Conservation (phyloP, 2,797 vertebrate species). For the Liasis olivaceus region DNA sequence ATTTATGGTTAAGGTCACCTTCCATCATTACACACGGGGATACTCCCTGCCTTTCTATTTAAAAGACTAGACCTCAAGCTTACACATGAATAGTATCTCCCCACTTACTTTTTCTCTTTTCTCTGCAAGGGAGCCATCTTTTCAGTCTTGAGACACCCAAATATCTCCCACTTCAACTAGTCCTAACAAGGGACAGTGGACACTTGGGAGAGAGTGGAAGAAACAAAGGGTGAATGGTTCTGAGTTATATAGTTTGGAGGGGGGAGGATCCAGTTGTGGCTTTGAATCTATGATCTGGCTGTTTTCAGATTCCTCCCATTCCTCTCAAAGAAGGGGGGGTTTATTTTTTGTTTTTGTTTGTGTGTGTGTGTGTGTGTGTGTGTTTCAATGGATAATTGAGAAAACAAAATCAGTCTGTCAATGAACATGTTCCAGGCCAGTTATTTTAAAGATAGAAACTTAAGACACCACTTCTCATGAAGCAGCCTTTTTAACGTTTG, state of each 20-base stretch:
- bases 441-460: conserved; percentile 4
- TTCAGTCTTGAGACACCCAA: neutral
- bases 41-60: neutral
- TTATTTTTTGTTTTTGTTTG: neutral
- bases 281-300: conserved; percentile 4
- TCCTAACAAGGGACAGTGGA: neutral
- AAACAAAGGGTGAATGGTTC: neutral
- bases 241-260: neutral
- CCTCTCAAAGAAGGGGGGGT: conserved; percentile 24
- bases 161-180: neutral
- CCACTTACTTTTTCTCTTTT: neutral
- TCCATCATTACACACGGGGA: neutral
- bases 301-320: neutral
- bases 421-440: conserved; percentile 14
- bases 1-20: neutral
- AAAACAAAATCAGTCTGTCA: neutral
- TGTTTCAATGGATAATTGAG: conserved; percentile 1
- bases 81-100: neutral
- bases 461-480: conserved; percentile 18
- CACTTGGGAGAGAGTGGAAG: neutral
- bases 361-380: neutral
- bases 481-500: neutral
- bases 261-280: conserved; percentile 1
- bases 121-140: neutral
- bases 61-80: neutral